These are phyloP conservation scores for Ochotona curzoniae DNA, from an alignment of 2,113 vertebrate species.

Conservation along the genomic window DNA sequence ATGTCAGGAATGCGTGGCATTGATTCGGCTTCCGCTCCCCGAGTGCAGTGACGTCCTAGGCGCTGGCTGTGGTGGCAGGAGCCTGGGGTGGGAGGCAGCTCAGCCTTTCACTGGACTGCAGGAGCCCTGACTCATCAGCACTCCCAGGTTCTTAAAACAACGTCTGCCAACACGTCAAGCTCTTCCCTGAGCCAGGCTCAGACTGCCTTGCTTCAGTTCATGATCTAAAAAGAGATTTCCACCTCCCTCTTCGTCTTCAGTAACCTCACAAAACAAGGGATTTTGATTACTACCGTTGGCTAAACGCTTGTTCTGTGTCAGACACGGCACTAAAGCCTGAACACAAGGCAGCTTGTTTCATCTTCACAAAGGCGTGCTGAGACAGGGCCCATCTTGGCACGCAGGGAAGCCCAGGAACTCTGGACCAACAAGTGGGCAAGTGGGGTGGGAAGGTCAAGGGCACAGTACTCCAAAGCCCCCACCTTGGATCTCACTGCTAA, in stretches of 20 bases:
- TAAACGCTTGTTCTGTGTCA: not conserved
- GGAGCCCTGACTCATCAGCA: not conserved
- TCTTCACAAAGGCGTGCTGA: not conserved
- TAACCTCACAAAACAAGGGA: constrained; percentile 15
- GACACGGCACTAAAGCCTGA: not conserved
- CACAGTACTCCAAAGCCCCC: rapidly evolving
- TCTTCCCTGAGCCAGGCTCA: not conserved
- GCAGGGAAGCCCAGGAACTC: not conserved
- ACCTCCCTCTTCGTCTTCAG: not conserved
- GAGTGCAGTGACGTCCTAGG: not conserved
- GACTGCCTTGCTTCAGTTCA: not conserved
- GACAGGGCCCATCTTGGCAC: not conserved
- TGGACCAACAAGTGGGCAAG: not conserved
- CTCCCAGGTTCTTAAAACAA: not conserved
- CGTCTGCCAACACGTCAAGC: not conserved
- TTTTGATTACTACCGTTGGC: not conserved
- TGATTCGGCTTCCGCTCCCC: no score
- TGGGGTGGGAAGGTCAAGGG: not conserved
- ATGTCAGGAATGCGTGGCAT: not conserved
- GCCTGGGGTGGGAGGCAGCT: rapidly evolving
- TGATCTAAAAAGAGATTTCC: constrained; percentile 1
- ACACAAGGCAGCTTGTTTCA: not conserved
- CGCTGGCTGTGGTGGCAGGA: not conserved
- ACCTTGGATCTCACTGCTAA: not conserved
- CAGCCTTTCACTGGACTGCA: not conserved